Percentiles rank a stretch among this genome's conserved stretches.
These are phyloP conservation scores for Polyommatus iphigenia DNA, from an alignment of 2,888 invertebrate genomes.

Conservation along the genomic window DNA sequence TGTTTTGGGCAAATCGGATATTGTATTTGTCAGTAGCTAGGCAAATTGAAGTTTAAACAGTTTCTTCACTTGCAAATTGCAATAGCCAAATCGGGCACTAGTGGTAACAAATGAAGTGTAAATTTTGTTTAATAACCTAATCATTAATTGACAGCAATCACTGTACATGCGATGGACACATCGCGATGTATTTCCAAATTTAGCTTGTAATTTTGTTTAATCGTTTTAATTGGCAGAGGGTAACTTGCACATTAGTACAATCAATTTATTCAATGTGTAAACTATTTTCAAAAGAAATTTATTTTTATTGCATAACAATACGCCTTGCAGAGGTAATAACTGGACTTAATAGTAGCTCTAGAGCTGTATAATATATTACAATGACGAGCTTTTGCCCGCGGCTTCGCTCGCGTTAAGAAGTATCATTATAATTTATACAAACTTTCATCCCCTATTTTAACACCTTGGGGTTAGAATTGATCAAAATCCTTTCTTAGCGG, in stretches of 20 bases:
- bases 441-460: no score
- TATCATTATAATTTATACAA: no score
- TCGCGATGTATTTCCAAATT: slow-evolving; percentile 6
- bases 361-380: no score
- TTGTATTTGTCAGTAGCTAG: not conserved
- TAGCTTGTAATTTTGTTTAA: not conserved
- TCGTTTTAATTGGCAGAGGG: not conserved
- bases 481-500: no score
- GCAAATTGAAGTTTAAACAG: not conserved
- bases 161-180: not conserved
- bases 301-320: no score
- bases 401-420: no score
- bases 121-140: not conserved
- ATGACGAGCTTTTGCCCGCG: no score
- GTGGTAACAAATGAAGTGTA: not conserved
- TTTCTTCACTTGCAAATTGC: not conserved
- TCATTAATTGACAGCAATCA: not conserved
- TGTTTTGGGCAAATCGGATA: no score
- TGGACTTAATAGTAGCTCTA: not conserved
- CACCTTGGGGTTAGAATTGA: no score
- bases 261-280: not conserved
- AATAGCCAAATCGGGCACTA: not conserved
- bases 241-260: not conserved
- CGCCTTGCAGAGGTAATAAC: no score
- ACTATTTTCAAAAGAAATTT: not conserved